phyloP scores from a whole-genome alignment of 1,140 invertebrate species.

The Dinothrombium tinctorium region DNA sequence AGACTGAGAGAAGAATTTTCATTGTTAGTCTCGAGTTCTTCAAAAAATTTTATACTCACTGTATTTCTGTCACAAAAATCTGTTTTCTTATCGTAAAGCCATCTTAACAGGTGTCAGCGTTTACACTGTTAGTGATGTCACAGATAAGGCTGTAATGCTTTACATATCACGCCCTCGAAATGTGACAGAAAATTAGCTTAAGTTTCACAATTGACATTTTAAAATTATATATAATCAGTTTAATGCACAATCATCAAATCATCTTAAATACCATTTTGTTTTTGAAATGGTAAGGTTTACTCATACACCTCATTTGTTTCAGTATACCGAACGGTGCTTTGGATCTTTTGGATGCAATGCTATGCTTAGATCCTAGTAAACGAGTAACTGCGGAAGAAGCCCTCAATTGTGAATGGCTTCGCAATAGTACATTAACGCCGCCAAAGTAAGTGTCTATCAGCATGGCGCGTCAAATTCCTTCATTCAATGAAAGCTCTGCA shows the following conservation, averaged over 20 bases:
- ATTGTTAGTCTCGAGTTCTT: slow-evolving; percentile 26
- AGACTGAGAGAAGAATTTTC: slow-evolving; percentile 74
- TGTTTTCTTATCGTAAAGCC: no score
- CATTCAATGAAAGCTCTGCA: background rate
- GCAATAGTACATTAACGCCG: slow-evolving; percentile 42
- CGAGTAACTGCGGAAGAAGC: slow-evolving; percentile 84
- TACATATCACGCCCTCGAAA: no score
- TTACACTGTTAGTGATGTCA: no score
- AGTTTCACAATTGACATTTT: no score
- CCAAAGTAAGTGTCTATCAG: slow-evolving; percentile 34
- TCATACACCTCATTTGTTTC: slow-evolving; percentile 14
- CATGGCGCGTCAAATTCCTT: slow-evolving; percentile 6
- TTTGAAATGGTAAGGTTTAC: background rate
- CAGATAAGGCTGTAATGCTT: no score
- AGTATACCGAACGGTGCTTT: slow-evolving; percentile 63
- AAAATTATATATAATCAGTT: no score
- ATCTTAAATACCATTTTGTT: no score
- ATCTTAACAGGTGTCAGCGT: no score
- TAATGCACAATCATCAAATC: no score
- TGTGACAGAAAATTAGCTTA: no score
- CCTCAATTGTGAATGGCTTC: slow-evolving; percentile 77
- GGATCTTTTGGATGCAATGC: slow-evolving; percentile 84
- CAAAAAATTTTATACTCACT: no score
- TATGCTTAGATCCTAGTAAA: slow-evolving; percentile 78
- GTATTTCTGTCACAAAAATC: no score